These are phyloP conservation scores for Anastrepha ludens DNA, from an alignment of 1,140 invertebrate genomes.

Conservation along the genomic window DNA sequence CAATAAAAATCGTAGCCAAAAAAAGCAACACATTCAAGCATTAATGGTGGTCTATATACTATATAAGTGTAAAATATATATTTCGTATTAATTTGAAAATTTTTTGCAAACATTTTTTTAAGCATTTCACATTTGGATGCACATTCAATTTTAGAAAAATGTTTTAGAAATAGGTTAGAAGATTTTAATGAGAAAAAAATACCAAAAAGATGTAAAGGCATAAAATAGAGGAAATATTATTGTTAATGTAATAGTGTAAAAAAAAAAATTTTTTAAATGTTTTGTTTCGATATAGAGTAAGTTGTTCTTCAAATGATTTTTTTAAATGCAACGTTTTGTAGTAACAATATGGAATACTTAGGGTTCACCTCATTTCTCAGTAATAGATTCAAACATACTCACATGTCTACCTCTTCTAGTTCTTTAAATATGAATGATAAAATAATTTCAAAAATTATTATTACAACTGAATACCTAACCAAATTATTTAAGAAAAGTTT, in stretches of 20 bases:
- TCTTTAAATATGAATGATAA: too few species aligned
- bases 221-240: neutral
- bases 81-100: neutral
- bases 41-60: conserved; percentile 1
- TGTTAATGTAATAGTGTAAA: neutral
- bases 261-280: neutral
- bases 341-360: too few species aligned
- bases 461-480: too few species aligned
- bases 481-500: too few species aligned
- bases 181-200: too few species aligned
- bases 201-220: neutral
- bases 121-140: conserved; percentile 26
- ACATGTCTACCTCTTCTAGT: too few species aligned
- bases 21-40: neutral
- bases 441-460: too few species aligned
- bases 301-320: too few species aligned
- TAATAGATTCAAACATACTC: too few species aligned
- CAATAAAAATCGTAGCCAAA: conserved; percentile 11
- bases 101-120: neutral
- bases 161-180: neutral
- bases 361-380: too few species aligned
- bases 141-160: neutral
- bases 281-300: neutral
- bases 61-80: neutral
- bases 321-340: too few species aligned